A percentile compares a stretch with the other conserved stretches of the same genome.
These are phyloP conservation scores for Parotia lawesii DNA, from an alignment of 2,113 vertebrate species.

Conservation along the genomic window DNA sequence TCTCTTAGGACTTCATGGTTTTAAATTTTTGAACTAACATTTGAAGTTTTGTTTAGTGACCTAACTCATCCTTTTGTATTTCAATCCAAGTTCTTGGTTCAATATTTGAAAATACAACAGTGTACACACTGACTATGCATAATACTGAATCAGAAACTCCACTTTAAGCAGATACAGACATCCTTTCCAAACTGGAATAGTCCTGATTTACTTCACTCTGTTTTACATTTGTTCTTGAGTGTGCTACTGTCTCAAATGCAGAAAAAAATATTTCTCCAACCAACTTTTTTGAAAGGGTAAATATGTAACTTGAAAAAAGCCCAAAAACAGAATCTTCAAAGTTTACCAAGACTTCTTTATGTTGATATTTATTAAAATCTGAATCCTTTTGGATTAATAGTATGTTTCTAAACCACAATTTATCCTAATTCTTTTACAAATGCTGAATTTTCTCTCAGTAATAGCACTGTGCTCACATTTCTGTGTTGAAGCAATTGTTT, in stretches of 20 bases:
- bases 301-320: slow-evolving; percentile 36
- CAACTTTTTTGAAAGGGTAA: neutral
- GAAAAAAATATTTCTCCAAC: neutral
- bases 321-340: neutral
- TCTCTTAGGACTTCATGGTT: neutral
- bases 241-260: neutral
- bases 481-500: neutral
- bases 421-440: neutral
- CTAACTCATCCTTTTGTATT: neutral
- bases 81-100: neutral
- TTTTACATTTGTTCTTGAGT: neutral
- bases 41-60: neutral
- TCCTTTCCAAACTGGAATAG: neutral
- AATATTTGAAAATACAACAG: neutral
- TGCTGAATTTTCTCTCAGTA: neutral
- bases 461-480: neutral
- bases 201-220: neutral
- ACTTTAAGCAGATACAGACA: neutral
- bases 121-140: neutral
- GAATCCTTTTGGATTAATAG: neutral
- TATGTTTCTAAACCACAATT: neutral
- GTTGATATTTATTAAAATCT: neutral
- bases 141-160: neutral
- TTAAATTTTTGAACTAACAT: neutral
- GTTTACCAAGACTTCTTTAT: neutral